Evolutionary conservation across 2,888 invertebrate species (phyloP).

Genomic region (Agrochola circellaris): DNA sequence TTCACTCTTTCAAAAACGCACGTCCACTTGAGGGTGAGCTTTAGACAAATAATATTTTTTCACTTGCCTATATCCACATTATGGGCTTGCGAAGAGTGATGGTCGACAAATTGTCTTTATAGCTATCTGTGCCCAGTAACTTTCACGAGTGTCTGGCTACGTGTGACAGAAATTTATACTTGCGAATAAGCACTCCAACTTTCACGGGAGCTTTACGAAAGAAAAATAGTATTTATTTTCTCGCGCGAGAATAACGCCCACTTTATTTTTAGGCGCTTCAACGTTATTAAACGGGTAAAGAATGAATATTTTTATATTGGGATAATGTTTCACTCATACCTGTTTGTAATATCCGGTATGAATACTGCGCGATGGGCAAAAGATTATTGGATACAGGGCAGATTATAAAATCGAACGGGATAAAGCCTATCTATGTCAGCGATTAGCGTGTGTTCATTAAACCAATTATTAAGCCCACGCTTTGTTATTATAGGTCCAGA

Average conservation of each 20-base stretch:
- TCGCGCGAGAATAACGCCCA: slow-evolving; percentile 57
- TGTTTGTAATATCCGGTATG: slow-evolving; percentile 19
- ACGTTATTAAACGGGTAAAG: slow-evolving; percentile 68
- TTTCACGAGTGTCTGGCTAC: slow-evolving; percentile 57
- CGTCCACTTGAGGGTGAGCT: slow-evolving; percentile 1
- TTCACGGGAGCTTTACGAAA: slow-evolving; percentile 66
- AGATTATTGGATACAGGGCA: slow-evolving; percentile 71
- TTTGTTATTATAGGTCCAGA: slow-evolving; percentile 25
- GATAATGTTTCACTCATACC: slow-evolving; percentile 41
- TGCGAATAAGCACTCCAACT: slow-evolving; percentile 72
- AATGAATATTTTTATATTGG: slow-evolving; percentile 69
- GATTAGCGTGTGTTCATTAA: slow-evolving; percentile 43
- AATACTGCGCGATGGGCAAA: slow-evolving; percentile 63
- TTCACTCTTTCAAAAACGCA: slow-evolving; percentile 20
- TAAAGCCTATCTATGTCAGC: slow-evolving; percentile 39
- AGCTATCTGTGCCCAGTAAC: slow-evolving; percentile 54
- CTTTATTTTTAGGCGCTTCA: slow-evolving; percentile 68
- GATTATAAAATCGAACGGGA: slow-evolving; percentile 66
- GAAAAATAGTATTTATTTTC: slow-evolving; percentile 71
- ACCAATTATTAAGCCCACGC: slow-evolving; percentile 38
- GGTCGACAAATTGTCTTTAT: slow-evolving; percentile 60
- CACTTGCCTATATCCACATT: slow-evolving; percentile 42
- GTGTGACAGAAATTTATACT: slow-evolving; percentile 74
- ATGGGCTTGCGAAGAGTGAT: slow-evolving; percentile 51
- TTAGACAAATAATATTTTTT: slow-evolving; percentile 25